Evolutionary conservation across 2,888 invertebrate species (phyloP), one percentile per base, ranked within the genome.

Genomic region (Erynnis tages): DNA sequence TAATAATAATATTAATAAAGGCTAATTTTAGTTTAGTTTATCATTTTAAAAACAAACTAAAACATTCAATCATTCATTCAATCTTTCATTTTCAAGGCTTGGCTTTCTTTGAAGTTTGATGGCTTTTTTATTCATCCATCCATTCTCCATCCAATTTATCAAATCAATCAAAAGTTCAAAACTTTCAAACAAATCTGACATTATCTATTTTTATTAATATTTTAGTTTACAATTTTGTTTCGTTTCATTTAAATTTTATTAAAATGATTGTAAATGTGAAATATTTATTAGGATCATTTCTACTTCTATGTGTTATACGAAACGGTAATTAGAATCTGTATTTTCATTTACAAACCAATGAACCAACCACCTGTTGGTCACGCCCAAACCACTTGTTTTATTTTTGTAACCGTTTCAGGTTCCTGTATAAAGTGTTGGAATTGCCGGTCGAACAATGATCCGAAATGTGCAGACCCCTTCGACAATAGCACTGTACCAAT

Each of bases 381-480:
- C 82, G 78, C 83, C 80, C 79, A 67, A 59, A 55, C 41, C 17
- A 34, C 8, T 23, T 45, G 55, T 16, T 35, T 53, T 43, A 21
- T 41, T 16, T 16, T 16, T 19, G 10, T 13, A n/a, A 14, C 8
- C 14, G 10, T 50, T 53, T 45, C 72, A 94, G 94, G 90, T 58
- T 74, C 83, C 41, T 88, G 92, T 53, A 94, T 95, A 40, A 97
- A 97, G 89, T 97, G 97, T 71, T 97, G 97, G 97, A 94, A 94
- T 46, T 97, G 97, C 69, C 93, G 96, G 58, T 97, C 97, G 0
- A 95, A 95, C 69, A 93, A 92, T 50, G 97, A 97, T 81, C 95
- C 96, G 0, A 95, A 96, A 85, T 97, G 97, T 73, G 93, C 94
- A 0, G 97, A 97, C 86, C 97, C 97, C 0, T 97, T 97, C 69